Evolutionary conservation across 2,888 invertebrate genomes (phyloP).

Genomic region (Drosophila histrio): DNA sequence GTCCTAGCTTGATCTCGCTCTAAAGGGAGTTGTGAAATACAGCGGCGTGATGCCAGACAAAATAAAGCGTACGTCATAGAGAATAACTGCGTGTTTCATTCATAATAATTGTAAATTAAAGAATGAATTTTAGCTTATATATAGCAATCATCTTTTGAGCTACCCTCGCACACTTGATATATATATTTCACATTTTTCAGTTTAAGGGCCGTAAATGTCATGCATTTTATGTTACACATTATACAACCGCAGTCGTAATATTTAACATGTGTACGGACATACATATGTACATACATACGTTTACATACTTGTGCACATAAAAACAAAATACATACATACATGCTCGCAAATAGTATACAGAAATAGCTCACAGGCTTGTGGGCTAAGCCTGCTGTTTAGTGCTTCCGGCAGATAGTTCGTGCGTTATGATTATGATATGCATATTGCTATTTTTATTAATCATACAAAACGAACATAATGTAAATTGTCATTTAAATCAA

Average conservation of each 20-base stretch:
- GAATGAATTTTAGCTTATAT: not conserved
- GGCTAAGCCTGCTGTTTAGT: slow-evolving; percentile 44
- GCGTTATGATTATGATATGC: slow-evolving; percentile 60
- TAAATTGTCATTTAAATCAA: slow-evolving; percentile 75
- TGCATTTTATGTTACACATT: slow-evolving; percentile 24
- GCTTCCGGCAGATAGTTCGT: slow-evolving; percentile 67
- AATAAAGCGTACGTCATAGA: too few relatives aligned
- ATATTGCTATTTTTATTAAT: slow-evolving; percentile 55
- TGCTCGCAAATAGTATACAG: not conserved
- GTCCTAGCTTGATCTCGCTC: too few relatives aligned
- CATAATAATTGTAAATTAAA: not conserved
- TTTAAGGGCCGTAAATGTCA: slow-evolving; percentile 54
- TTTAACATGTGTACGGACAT: slow-evolving; percentile 4
- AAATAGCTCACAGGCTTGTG: slow-evolving; percentile 43
- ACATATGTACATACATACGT: not conserved
- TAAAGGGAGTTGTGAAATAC: too few relatives aligned
- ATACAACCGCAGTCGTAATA: slow-evolving; percentile 20
- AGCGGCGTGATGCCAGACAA: too few relatives aligned
- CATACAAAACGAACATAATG: slow-evolving; percentile 47
- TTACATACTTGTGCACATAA: not conserved
- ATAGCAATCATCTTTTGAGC: not conserved
- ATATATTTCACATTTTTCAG: not conserved
- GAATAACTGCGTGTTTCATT: too few relatives aligned
- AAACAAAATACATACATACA: not conserved
- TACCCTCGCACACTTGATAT: slow-evolving; percentile 23